These are phyloP conservation scores for Enteromius radiatus DNA, from an alignment of 2,797 vertebrate genomes.

Conservation along the genomic window DNA sequence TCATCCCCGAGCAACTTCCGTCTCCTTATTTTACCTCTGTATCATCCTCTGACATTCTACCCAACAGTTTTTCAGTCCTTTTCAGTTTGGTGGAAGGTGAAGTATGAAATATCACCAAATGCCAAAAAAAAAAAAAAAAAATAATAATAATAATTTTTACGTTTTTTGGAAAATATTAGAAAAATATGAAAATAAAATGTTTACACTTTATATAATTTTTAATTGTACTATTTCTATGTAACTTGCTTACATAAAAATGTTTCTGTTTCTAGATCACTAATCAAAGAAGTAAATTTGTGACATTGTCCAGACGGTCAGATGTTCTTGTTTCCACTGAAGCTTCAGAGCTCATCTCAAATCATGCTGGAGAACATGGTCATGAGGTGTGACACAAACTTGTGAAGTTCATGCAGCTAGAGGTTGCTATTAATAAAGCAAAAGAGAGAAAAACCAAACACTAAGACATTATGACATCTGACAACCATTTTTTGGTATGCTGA, in stretches of 20 bases:
- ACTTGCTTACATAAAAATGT: too few relatives aligned
- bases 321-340: neutral
- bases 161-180: too few relatives aligned
- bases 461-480: neutral
- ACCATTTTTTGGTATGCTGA: neutral
- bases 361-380: neutral
- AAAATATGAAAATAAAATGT: too few relatives aligned
- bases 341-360: neutral
- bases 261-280: neutral
- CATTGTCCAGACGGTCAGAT: neutral
- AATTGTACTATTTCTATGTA: neutral
- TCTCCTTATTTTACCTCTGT: slow-evolving; percentile 20
- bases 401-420: neutral
- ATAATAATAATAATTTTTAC: neutral
- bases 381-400: neutral
- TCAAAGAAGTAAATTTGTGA: neutral
- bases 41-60: slow-evolving; percentile 10
- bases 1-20: neutral
- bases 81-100: neutral
- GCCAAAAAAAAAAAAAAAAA: neutral
- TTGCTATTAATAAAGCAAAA: neutral
- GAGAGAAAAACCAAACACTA: neutral
- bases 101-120: neutral
- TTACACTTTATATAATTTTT: neutral
- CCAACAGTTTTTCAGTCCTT: neutral